A percentile compares a stretch with the other conserved stretches of the same genome.
Conservation (phyloP, 2,797 vertebrate genomes). For the Remorina albescens region DNA sequence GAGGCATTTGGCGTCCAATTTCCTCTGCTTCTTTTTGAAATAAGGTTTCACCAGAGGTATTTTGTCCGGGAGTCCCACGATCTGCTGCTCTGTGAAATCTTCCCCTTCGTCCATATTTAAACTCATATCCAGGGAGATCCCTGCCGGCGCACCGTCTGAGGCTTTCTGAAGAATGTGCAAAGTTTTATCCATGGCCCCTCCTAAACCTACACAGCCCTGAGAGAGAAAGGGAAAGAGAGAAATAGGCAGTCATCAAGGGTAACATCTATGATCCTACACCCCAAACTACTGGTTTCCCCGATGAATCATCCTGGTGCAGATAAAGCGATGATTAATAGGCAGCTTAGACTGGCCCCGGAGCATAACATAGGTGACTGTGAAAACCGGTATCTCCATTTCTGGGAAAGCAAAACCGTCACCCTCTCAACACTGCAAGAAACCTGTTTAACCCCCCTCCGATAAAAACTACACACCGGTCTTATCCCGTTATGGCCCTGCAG, state of each 20-base stretch:
- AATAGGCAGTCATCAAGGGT: conserved; percentile 63
- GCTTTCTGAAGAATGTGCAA: conserved; percentile 87
- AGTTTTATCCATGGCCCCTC: conserved; percentile 81
- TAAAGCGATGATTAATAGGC: conserved; percentile 58
- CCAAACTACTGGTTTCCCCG: conserved; percentile 47
- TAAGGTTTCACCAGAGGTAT: conserved; percentile 94
- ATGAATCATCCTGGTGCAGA: conserved; percentile 66
- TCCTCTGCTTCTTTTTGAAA: conserved; percentile 97
- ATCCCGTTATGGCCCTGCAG: conserved; percentile 52
- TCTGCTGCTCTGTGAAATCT: conserved; percentile 84
- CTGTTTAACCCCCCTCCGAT: conserved; percentile 31
- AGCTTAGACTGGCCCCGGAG: conserved; percentile 10
- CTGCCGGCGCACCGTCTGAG: conserved; percentile 68
- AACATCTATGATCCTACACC: conserved; percentile 52
- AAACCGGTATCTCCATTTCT: conserved; percentile 66
- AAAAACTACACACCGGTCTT: conserved; percentile 1
- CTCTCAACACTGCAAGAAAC: conserved; percentile 65
- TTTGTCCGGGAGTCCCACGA: conserved; percentile 89
- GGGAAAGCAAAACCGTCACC: conserved; percentile 55
- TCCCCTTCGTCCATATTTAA: conserved; percentile 79
- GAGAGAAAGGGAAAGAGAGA: conserved; percentile 31
- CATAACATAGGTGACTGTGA: conserved; percentile 13
- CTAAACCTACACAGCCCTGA: conserved; percentile 66
- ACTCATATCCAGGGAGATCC: conserved; percentile 78
- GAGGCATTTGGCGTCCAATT: conserved; percentile 90